Evolutionary conservation across 2,113 vertebrate species (phyloP).

Genomic region (Pluvianellus socialis): DNA sequence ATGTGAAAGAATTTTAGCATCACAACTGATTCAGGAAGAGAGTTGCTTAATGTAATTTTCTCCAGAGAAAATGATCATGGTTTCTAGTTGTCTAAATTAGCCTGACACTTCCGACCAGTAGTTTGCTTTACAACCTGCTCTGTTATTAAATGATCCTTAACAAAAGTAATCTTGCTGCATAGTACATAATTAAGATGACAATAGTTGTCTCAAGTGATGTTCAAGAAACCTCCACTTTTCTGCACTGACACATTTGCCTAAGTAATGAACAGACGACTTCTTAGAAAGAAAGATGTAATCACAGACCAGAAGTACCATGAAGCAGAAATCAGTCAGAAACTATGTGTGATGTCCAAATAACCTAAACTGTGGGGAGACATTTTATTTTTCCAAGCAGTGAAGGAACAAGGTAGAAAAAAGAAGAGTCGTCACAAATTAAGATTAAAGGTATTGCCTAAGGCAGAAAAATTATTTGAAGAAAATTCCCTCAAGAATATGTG

Average conservation of each 20-base stretch:
- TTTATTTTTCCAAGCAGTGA: not conserved
- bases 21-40: not conserved
- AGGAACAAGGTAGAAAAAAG: not conserved
- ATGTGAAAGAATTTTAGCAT: not conserved
- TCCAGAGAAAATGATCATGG: not conserved
- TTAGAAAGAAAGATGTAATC: not conserved
- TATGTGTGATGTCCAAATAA: not conserved
- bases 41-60: not conserved
- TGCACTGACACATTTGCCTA: not conserved
- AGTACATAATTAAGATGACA: not conserved
- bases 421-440: not conserved
- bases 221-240: not conserved
- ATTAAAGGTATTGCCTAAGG: not conserved
- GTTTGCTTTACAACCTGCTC: not conserved
- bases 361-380: not conserved
- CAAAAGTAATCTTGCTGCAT: not conserved
- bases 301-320: not conserved
- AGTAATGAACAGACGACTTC: not conserved
- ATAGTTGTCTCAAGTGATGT: not conserved
- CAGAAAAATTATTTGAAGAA: not conserved
- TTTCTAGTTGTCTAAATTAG: not conserved
- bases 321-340: not conserved
- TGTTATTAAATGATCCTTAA: not conserved
- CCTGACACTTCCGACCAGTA: not conserved
- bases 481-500: not conserved